Conservation (phyloP, 2,113 vertebrate species). For the Vireo altiloquus region DNA sequence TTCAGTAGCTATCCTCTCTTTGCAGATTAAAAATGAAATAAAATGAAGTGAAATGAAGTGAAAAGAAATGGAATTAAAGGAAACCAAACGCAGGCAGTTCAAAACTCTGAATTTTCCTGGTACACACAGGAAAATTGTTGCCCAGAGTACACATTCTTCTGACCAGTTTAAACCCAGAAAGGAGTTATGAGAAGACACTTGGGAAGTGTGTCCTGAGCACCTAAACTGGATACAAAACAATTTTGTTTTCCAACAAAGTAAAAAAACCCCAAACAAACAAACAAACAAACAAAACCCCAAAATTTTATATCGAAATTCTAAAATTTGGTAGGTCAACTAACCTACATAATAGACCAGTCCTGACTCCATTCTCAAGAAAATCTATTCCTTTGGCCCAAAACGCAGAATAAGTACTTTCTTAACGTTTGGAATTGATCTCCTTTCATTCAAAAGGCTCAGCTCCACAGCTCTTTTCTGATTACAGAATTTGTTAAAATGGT, state of each 20-base stretch:
- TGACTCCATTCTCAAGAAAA: background rate
- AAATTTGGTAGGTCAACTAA: background rate
- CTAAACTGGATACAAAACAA: background rate
- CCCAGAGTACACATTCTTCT: background rate
- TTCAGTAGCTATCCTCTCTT: background rate
- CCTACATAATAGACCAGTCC: background rate
- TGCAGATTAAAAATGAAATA: background rate
- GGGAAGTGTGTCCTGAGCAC: background rate
- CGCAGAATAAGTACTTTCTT: background rate
- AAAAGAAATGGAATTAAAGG: background rate
- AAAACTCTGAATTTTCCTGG: background rate
- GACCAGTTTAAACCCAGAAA: background rate
- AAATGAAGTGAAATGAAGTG: background rate
- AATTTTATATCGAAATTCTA: background rate
- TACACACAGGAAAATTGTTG: background rate
- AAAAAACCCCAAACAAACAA: background rate
- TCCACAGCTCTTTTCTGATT: background rate
- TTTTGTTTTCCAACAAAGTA: background rate
- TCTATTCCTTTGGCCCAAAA: background rate
- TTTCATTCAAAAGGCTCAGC: background rate
- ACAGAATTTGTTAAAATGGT: background rate
- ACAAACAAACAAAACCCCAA: background rate
- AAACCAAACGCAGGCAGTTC: background rate
- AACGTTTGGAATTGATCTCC: background rate
- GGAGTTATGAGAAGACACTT: rapidly evolving